Evolutionary conservation across 1,140 invertebrate genomes (phyloP).

Genomic region (Apis mellifera): DNA sequence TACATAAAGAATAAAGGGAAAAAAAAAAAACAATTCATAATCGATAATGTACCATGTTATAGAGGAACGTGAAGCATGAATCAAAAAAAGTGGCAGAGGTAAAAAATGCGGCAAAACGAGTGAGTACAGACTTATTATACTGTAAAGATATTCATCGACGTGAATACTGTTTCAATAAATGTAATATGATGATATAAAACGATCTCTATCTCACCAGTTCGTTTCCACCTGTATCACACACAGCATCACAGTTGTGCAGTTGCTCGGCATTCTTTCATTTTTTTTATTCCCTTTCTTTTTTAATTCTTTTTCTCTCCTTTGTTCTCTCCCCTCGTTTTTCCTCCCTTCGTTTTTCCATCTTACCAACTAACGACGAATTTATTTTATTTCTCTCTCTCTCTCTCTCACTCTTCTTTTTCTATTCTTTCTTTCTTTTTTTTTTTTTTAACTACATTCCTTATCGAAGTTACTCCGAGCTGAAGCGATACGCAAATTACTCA

Average conservation of each 20-base stretch:
- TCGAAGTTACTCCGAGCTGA: not conserved
- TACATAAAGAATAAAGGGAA: conserved; percentile 43
- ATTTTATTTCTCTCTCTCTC: not conserved
- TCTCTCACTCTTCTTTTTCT: not conserved
- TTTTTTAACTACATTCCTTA: not conserved
- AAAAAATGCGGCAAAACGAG: conserved; percentile 46
- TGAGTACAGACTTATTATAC: conserved; percentile 60
- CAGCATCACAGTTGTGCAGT: conserved; percentile 5
- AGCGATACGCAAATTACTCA: conserved; percentile 26
- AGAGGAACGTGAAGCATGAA: conserved; percentile 55
- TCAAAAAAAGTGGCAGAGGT: conserved; percentile 39
- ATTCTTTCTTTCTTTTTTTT: not conserved
- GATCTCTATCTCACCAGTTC: conserved; percentile 4
- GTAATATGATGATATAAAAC: conserved; percentile 71
- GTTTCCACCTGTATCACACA: conserved; percentile 19
- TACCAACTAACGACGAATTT: not conserved
- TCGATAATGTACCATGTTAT: conserved; percentile 71
- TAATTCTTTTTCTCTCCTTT: not conserved
- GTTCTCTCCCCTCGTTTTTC: not conserved
- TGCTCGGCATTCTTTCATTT: not conserved
- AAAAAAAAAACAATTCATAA: conserved; percentile 58
- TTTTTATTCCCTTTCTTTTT: not conserved
- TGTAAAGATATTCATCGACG: conserved; percentile 74
- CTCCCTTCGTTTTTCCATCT: not conserved
- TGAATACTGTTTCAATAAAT: conserved; percentile 78